Evolutionary conservation across 2,113 vertebrate species (phyloP).

Genomic region (Haemorhous mexicanus): DNA sequence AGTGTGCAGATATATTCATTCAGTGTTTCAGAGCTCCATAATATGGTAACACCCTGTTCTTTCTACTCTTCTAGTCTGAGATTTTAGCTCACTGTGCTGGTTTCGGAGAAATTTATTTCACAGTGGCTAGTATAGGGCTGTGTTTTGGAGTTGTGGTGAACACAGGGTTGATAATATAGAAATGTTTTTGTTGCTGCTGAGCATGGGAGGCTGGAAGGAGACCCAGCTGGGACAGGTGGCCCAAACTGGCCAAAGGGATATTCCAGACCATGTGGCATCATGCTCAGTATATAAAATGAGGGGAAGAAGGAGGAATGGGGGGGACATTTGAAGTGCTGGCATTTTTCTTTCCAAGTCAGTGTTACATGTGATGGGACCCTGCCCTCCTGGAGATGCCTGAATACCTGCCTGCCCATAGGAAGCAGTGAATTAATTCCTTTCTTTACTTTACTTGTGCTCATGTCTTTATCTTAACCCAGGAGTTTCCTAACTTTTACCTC

Average conservation of each 20-base stretch:
- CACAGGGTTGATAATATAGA: background rate
- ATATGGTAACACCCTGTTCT: rapidly evolving
- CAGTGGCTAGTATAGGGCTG: too few species aligned
- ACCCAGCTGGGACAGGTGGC: background rate
- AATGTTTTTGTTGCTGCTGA: background rate
- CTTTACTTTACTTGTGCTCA: background rate
- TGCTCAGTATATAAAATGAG: background rate
- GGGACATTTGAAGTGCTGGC: background rate
- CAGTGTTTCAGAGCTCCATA: background rate
- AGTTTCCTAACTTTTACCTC: background rate
- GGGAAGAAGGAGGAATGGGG: background rate
- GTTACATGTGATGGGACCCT: background rate
- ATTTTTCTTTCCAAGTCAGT: background rate
- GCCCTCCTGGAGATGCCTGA: background rate
- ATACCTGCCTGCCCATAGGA: background rate
- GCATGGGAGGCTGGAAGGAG: background rate
- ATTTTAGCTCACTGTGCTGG: background rate
- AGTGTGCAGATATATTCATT: background rate
- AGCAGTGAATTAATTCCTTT: background rate
- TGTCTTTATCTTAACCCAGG: background rate
- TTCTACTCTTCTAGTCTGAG: background rate
- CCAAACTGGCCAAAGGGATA: background rate
- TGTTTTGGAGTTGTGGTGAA: background rate
- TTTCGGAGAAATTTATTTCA: background rate
- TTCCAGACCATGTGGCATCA: background rate